phyloP scores from a whole-genome alignment of 1,140 invertebrate species.

The Bombus huntii region DNA sequence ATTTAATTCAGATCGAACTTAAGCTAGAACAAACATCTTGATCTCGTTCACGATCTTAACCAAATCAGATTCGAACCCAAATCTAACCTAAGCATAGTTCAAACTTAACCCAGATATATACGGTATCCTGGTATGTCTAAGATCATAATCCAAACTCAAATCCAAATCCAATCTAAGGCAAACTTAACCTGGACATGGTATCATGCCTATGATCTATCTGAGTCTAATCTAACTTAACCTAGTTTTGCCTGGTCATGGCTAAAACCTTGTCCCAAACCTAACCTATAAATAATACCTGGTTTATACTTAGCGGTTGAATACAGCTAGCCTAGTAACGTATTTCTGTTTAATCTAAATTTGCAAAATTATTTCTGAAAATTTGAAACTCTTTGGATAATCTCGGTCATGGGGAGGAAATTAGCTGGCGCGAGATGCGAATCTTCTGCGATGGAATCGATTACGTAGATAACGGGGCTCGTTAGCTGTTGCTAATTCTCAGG shows the following conservation, averaged over 20 bases:
- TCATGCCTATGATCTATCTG: too few relatives aligned
- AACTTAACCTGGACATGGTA: background rate
- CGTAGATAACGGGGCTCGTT: slow-evolving; percentile 28
- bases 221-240: too few relatives aligned
- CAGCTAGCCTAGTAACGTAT: too few relatives aligned
- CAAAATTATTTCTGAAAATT: background rate
- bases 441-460: background rate
- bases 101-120: background rate
- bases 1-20: too few relatives aligned
- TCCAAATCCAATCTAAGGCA: background rate
- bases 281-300: too few relatives aligned
- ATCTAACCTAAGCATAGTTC: background rate
- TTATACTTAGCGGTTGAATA: too few relatives aligned
- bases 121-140: background rate
- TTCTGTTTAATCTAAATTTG: too few relatives aligned
- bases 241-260: too few relatives aligned
- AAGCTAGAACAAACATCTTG: too few relatives aligned
- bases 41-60: too few relatives aligned
- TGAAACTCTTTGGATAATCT: background rate
- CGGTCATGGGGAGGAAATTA: background rate
- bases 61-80: too few relatives aligned
- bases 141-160: background rate
- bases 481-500: slow-evolving; percentile 54
- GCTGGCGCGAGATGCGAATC: background rate
- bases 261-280: too few relatives aligned